These are phyloP conservation scores for Brachypodius melanocephalos DNA, from an alignment of 2,113 vertebrate genomes.

Conservation along the genomic window DNA sequence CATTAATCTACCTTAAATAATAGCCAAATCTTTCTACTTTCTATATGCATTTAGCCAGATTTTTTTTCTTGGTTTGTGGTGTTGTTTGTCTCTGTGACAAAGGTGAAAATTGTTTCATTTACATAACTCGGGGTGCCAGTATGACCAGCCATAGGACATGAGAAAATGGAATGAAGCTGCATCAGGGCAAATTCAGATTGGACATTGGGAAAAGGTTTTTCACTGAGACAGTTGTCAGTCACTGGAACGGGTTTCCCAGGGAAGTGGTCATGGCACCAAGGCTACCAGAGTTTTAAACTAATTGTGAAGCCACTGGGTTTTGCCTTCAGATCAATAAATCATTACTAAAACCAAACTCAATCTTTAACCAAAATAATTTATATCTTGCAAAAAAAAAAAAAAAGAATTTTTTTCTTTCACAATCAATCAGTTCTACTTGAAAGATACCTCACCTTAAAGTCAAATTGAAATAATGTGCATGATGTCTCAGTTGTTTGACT, in stretches of 20 bases:
- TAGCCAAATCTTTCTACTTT: background rate
- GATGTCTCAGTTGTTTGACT: background rate
- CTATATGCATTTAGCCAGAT: background rate
- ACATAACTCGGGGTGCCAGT: background rate
- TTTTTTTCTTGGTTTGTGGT: too few relatives aligned
- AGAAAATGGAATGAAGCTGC: background rate
- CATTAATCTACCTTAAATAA: background rate
- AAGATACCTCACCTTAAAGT: background rate
- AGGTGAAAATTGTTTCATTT: background rate
- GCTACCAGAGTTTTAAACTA: background rate
- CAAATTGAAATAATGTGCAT: background rate
- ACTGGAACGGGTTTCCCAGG: background rate
- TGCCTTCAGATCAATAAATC: background rate
- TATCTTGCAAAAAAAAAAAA: background rate
- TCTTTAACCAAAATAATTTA: background rate
- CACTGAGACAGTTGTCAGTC: rapidly evolving
- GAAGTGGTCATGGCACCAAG: background rate
- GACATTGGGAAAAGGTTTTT: background rate
- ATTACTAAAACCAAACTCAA: background rate
- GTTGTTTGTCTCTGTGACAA: background rate
- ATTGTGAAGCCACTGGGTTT: background rate
- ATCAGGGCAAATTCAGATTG: background rate
- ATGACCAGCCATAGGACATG: rapidly evolving
- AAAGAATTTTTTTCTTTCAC: background rate
- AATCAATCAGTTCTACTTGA: background rate